Evolutionary conservation across 2,888 invertebrate genomes (phyloP), one percentile per base, ranked within the genome.

Genomic region (Parnassius smintheus): DNA sequence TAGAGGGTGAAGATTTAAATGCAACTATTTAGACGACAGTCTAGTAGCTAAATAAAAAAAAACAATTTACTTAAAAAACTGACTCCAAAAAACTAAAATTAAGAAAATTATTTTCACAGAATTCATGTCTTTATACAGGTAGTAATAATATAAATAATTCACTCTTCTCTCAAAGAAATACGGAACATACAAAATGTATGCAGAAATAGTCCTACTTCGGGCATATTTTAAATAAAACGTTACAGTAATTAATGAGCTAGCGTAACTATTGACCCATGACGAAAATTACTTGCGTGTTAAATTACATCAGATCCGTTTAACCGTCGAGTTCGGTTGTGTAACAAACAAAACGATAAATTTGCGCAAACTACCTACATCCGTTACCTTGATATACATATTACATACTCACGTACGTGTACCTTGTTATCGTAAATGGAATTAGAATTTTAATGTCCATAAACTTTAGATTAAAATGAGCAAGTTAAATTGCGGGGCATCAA

Each of bases 331-430:
- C 45, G 25, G 51, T 61, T 61, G 45, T 51, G 56, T 46, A 49
- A 58, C 44, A 58, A 62, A 62, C 57, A 58, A 58, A 58, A 44
- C 62, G 18, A 61, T 61, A 56, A 58, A 54, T 58, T 62, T 44
- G 44, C 50, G 22, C 45, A 49, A 57, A 57, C 12, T 46, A 45
- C 25, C 9, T 46, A 45, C 25, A 51, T 53, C 57, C 48, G 57
- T 53, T 48, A 46, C 42, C 42, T 62, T 57, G 56, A 44, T 53
- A 48, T n/a, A 18, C 46, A 50, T 18, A 57, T 42, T 18, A 7
- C 11, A 49, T 42, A 41, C 9, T 9, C 11, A 57, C 13, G 8
- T 18, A 44, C 44, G 10, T 18, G 18, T 44, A 35, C 35, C 35
- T 35, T 35, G n/a, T 56, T 46, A 56, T 45, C n/a, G 9, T 25